Percentiles rank a stretch among this genome's conserved stretches.
Conservation (phyloP, 1,140 invertebrate genomes). For the Drosophila azteca region DNA sequence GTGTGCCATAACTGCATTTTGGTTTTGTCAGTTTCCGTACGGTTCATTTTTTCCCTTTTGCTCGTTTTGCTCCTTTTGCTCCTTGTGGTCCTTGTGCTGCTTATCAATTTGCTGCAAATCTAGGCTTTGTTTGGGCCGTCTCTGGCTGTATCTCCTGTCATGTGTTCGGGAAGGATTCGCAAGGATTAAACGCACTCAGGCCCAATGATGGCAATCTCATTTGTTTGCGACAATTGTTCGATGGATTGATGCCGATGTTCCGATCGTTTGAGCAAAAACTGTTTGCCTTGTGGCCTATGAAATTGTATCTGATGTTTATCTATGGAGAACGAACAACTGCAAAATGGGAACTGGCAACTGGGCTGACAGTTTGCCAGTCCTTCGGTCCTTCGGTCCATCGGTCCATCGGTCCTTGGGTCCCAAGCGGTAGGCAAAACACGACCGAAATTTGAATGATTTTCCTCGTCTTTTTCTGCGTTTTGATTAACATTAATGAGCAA, state of each 20-base stretch:
- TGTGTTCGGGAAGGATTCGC: conserved; percentile 64
- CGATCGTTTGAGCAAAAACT: conserved; percentile 61
- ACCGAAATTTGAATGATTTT: conserved; percentile 50
- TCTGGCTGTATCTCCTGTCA: no score
- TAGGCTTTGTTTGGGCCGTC: conserved; percentile 44
- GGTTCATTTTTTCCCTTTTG: conserved; percentile 12
- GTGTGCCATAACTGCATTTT: conserved; percentile 70
- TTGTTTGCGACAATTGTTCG: conserved; percentile 69
- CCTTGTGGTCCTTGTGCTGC: conserved; percentile 6
- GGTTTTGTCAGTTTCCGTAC: conserved; percentile 61
- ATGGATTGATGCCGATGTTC: conserved; percentile 57
- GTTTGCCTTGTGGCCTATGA: conserved; percentile 79
- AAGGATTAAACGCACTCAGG: conserved; percentile 74
- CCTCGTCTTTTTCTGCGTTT: conserved; percentile 52
- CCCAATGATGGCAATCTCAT: conserved; percentile 65
- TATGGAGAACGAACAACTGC: background rate
- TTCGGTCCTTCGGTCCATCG: conserved; percentile 13
- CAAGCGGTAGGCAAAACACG: conserved; percentile 45
- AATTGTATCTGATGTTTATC: conserved; percentile 78
- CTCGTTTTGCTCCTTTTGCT: conserved; percentile 5
- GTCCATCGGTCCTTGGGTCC: conserved; percentile 17
- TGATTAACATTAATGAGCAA: conserved; percentile 78
- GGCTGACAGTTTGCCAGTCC: conserved; percentile 4
- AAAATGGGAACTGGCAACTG: background rate
- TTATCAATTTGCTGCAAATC: conserved; percentile 75